Evolutionary conservation across 2,113 vertebrate species (phyloP).

Genomic region (Sylvilagus bachmani): DNA sequence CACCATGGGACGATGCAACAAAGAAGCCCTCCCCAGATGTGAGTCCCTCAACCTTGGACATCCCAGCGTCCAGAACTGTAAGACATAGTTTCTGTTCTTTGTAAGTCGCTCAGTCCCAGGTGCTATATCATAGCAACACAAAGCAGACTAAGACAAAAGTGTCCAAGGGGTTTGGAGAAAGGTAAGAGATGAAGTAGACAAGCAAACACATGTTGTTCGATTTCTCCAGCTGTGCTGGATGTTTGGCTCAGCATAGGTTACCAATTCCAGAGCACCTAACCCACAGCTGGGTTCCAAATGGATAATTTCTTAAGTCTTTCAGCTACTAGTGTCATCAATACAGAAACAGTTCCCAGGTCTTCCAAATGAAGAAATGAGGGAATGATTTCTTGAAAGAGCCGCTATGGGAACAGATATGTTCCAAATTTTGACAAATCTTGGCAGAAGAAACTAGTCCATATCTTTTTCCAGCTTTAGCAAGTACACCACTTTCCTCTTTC

Average conservation of each 20-base stretch:
- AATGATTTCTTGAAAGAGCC: conserved; percentile 41
- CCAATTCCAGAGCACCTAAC: background rate
- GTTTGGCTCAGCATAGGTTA: background rate
- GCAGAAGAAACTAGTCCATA: conserved; percentile 8
- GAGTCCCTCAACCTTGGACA: background rate
- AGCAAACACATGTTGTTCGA: background rate
- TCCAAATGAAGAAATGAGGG: background rate
- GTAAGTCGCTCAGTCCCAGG: background rate
- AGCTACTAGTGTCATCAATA: background rate
- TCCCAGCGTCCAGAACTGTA: background rate
- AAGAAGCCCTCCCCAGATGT: background rate
- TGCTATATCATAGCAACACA: background rate
- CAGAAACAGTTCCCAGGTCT: background rate
- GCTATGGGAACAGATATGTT: conserved; percentile 14
- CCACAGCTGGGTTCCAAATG: background rate
- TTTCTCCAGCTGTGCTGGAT: rapidly evolving
- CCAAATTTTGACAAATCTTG: conserved; percentile 31
- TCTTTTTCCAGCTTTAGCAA: conserved; percentile 42
- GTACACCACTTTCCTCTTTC: conserved; percentile 1
- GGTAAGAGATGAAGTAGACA: background rate
- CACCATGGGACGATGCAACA: background rate
- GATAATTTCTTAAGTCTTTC: background rate
- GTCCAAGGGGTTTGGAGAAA: background rate
- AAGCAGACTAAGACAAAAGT: background rate
- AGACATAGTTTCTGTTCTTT: background rate